phyloP scores from a whole-genome alignment of 2,888 invertebrate species.

The Cosmia trapezina region DNA sequence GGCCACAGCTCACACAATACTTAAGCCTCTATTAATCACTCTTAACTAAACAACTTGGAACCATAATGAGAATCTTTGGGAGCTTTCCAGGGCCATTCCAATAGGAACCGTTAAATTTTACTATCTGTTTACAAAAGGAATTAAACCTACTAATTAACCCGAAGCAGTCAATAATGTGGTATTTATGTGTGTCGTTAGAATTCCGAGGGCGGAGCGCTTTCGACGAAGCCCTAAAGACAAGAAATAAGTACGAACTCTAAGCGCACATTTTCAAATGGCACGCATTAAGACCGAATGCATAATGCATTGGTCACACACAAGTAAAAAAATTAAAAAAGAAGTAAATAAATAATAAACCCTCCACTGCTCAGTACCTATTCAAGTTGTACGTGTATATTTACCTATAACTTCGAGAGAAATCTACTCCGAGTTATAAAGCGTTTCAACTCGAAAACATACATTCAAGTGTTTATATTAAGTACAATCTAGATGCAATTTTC shows the following conservation, averaged over 20 bases:
- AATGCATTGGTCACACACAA: neutral
- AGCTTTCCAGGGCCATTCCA: constrained; percentile 57
- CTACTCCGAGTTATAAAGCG: constrained; percentile 37
- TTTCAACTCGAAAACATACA: constrained; percentile 38
- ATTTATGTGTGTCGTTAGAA: constrained; percentile 49
- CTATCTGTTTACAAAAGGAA: constrained; percentile 59
- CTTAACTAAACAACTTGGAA: constrained; percentile 56
- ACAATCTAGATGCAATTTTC: constrained; percentile 51
- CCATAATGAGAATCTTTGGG: constrained; percentile 57
- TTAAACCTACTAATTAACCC: constrained; percentile 58
- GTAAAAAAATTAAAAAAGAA: constrained; percentile 23
- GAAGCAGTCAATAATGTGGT: constrained; percentile 42
- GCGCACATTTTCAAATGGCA: neutral
- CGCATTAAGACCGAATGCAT: neutral
- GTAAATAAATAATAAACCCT: constrained; percentile 52
- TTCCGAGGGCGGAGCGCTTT: constrained; percentile 13
- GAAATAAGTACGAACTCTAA: neutral
- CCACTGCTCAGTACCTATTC: constrained; percentile 28
- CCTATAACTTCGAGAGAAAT: constrained; percentile 55
- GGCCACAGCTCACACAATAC: constrained; percentile 45
- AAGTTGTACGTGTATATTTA: constrained; percentile 25
- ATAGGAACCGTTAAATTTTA: constrained; percentile 59
- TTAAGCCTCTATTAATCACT: constrained; percentile 50
- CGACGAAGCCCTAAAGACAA: constrained; percentile 33
- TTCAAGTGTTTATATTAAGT: constrained; percentile 45